Base-by-base conservation (phyloP, 2,888 invertebrate genomes). In the Autographa pulchrina region DNA sequence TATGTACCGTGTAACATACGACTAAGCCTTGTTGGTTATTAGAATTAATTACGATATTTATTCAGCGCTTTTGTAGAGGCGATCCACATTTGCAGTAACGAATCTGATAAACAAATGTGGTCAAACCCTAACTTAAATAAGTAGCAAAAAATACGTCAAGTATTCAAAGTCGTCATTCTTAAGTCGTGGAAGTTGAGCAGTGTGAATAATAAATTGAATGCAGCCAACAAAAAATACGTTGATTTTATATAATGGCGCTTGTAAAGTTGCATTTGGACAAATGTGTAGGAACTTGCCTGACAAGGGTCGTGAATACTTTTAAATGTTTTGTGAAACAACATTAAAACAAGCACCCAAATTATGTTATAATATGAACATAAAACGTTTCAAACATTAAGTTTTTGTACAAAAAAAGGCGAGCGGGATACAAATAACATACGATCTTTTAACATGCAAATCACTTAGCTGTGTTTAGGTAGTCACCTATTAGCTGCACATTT, bases 251-350 rank as follows among this genome's bases (percentile, higher is more conserved):
- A 84, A 81, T 85, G 85, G 78, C 68, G 74, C 81, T 84, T 84
- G 86, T 88, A 84, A 89, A 86, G 82, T 85, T 83, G 77, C 73
- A 80, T 86, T 86, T 83, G 81, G 77, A 88, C 85, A 88, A 88
- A 89, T 87, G 82, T 88, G 73, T 74, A 76, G 72, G 75, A 73
- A 76, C 72, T 85, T 72, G 80, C 82, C 81, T 91, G 91, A 92
- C 91, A 89, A 83, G 91, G 91, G 90, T 89, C 85, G 80, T 74
- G 78, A 83, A 76, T 83, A 78, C 83, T 83, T 86, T 88, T 86
- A 86, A 89, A 88, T 87, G 88, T 90, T 92, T 90, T 91, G 89
- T 90, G 79, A 85, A 90, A 88, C 88, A 89, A 86, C 85, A 84
- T 80, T 82, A 86, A 86, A 88, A 84, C 84, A 88, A 82, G 88